A percentile compares a stretch with the other conserved stretches of the same genome.
Conservation (phyloP, 2,797 vertebrate species). For the Meriones psammophilus region DNA sequence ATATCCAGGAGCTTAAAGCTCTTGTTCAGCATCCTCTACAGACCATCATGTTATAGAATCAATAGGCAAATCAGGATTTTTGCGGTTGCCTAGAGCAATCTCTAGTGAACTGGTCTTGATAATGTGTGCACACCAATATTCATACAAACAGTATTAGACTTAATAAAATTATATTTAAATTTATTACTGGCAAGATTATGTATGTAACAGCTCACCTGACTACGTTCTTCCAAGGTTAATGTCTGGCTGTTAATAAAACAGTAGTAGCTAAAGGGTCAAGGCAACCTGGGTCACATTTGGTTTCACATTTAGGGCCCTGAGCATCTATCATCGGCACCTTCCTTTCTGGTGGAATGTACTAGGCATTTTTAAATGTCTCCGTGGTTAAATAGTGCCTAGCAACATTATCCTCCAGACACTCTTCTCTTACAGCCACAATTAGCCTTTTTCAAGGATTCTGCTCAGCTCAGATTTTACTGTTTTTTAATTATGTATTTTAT, state of each 20-base stretch:
- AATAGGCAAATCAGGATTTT: neutral
- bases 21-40: neutral
- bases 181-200: neutral
- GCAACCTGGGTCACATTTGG: neutral
- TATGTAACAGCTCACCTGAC: neutral
- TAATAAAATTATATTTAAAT: constrained; percentile 48
- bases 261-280: constrained; percentile 7
- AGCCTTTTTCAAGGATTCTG: constrained; percentile 78
- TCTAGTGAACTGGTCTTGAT: constrained; percentile 3
- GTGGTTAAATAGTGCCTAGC: constrained; percentile 68
- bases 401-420: constrained; percentile 52
- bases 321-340: neutral
- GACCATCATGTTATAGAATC: neutral
- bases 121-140: neutral
- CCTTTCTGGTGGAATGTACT: neutral
- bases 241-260: neutral
- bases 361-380: constrained; percentile 37
- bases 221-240: neutral
- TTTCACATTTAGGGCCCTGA: neutral
- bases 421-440: constrained; percentile 62
- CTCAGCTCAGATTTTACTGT: constrained; percentile 81
- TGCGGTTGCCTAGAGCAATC: neutral
- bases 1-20: neutral
- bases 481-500: constrained; percentile 83
- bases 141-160: neutral